Conservation (phyloP, 2,888 invertebrate genomes). For the Opisthograptis luteolata region DNA sequence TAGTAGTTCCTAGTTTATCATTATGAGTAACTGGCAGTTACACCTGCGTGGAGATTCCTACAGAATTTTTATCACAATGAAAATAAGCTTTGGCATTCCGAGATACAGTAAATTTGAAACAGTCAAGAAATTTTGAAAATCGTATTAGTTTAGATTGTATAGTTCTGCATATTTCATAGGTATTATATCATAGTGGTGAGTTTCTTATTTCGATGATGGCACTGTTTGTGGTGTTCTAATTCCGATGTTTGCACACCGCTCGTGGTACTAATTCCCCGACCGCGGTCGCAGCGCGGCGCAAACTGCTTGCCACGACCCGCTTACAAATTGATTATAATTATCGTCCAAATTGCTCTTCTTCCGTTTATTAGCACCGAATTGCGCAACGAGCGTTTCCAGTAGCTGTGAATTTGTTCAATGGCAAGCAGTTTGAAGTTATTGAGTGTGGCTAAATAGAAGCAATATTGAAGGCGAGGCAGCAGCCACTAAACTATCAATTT, state of each 20-base stretch:
- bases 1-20: no score
- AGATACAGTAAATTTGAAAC: no score
- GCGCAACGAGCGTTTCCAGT: slow-evolving; percentile 35
- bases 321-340: slow-evolving; percentile 60
- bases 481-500: background rate
- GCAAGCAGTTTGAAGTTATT: slow-evolving; percentile 20
- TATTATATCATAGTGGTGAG: no score
- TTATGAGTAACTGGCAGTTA: no score
- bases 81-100: no score
- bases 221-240: slow-evolving; percentile 33
- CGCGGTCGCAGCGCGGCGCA: slow-evolving; percentile 44
- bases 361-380: slow-evolving; percentile 49
- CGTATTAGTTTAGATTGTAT: no score
- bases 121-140: no score
- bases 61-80: no score
- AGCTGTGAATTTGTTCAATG: slow-evolving; percentile 29
- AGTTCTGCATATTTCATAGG: no score
- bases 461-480: slow-evolving; percentile 3
- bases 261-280: slow-evolving; percentile 30
- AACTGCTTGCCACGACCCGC: slow-evolving; percentile 49
- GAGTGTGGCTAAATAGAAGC: slow-evolving; percentile 13
- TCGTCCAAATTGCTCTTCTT: slow-evolving; percentile 58
- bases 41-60: no score
- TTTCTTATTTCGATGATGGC: background rate
- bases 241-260: slow-evolving; percentile 27